Evolutionary conservation across 2,888 invertebrate genomes (phyloP).

Genomic region (Seira ritae): DNA sequence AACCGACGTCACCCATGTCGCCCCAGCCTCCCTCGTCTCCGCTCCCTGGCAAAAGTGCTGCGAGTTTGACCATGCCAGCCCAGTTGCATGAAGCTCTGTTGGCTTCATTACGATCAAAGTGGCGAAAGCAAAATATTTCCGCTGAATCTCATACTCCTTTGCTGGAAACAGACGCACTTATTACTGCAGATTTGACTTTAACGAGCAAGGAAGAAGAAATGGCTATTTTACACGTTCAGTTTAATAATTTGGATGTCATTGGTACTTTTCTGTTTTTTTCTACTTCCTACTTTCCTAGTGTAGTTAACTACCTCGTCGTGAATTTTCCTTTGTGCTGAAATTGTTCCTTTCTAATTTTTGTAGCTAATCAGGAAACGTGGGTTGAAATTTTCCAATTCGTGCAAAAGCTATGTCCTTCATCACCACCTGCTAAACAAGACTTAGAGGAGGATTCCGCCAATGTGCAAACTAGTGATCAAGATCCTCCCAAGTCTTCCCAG

Average conservation of each 20-base stretch:
- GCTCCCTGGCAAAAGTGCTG: constrained; percentile 53
- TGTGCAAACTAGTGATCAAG: not conserved
- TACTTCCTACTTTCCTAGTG: not conserved
- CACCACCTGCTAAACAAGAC: constrained; percentile 25
- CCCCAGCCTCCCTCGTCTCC: constrained; percentile 82
- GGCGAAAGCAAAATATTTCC: constrained; percentile 45
- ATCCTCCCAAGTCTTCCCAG: constrained; percentile 20
- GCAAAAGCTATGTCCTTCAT: constrained; percentile 59
- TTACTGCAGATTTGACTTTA: constrained; percentile 87
- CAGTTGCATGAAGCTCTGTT: constrained; percentile 72
- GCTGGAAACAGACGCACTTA: constrained; percentile 76
- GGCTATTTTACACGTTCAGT: constrained; percentile 91
- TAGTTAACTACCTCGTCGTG: not conserved
- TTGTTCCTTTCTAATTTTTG: constrained; percentile 67
- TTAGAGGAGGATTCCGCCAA: constrained; percentile 2
- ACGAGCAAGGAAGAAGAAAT: constrained; percentile 79
- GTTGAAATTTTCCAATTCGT: constrained; percentile 84
- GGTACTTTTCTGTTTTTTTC: constrained; percentile 79
- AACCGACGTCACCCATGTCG: constrained; percentile 91
- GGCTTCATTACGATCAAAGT: constrained; percentile 61
- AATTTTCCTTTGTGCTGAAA: constrained; percentile 19
- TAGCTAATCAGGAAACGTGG: constrained; percentile 96
- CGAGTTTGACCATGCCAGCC: constrained; percentile 54
- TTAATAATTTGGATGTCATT: constrained; percentile 95
- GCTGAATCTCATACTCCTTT: constrained; percentile 55